Evolutionary conservation across 2,797 vertebrate genomes (phyloP).

Genomic region (Mormyrus hasselquistii): DNA sequence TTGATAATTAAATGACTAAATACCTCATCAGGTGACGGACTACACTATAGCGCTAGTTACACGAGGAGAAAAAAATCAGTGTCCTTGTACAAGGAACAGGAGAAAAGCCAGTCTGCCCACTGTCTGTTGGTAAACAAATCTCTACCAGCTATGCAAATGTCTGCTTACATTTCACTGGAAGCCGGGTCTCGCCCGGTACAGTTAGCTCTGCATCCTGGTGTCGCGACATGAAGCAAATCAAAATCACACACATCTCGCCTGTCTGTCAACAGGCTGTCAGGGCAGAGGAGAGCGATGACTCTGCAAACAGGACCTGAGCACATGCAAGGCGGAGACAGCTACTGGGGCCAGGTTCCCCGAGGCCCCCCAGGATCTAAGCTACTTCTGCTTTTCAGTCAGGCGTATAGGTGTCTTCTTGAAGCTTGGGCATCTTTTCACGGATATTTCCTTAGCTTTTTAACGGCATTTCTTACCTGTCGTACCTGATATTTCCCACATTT

Average conservation of each 20-base stretch:
- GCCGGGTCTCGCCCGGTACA: constrained; percentile 46
- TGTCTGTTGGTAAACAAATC: constrained; percentile 68
- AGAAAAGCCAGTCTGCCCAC: constrained; percentile 29
- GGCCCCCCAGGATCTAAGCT: constrained; percentile 25
- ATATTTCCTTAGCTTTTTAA: not conserved
- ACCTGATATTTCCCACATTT: not conserved
- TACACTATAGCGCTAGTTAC: not conserved
- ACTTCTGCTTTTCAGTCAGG: constrained; percentile 26
- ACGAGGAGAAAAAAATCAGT: constrained; percentile 56
- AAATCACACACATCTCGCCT: constrained; percentile 51
- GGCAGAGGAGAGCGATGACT: constrained; percentile 39
- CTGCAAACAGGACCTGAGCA: constrained; percentile 56
- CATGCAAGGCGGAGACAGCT: constrained; percentile 38
- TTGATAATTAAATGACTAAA: not conserved
- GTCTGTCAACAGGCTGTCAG: constrained; percentile 21
- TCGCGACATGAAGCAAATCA: constrained; percentile 55
- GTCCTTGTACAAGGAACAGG: constrained; percentile 36
- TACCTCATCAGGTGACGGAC: not conserved
- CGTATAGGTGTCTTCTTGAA: constrained; percentile 10
- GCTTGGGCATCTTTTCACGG: not conserved
- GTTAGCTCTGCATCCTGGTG: constrained; percentile 54
- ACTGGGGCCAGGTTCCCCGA: constrained; percentile 34
- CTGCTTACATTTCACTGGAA: constrained; percentile 46
- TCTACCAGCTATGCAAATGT: constrained; percentile 67
- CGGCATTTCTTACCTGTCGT: not conserved